Evolutionary conservation across 2,113 vertebrate species (phyloP), one percentile per base, ranked within the genome.

Genomic region (Verasper variegatus): DNA sequence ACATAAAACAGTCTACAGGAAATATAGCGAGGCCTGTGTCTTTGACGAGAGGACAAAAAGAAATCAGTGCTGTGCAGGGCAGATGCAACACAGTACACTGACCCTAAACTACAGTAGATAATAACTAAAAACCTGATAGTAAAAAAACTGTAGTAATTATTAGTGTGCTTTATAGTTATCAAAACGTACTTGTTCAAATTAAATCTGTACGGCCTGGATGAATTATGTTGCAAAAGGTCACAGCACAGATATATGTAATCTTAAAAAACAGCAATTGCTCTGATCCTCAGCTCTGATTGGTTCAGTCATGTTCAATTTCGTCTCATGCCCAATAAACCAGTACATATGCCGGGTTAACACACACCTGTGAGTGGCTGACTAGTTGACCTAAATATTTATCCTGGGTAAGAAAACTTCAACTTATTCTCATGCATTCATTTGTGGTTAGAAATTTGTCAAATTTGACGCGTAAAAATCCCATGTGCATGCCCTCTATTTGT

Each of bases 1-100:
- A 81, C 83, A 84, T 81, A 76, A 81, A 82, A 72, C 78, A 55
- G 49, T 35, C 45, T 73, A 27, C 54, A 71, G 68, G 78, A 81
- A 86, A 69, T 21, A 72, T 31, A 68, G 58, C 35, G 10, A 64
- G 78, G 76, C 64, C 63, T 82, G 66, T 56, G 66, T 18, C 65
- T 78, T 73, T 84, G 45, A 76, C 31, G 54, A 37, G 58, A 27
- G 68, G 54, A 74, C 59, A 63, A 49, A 23, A 70, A 56, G 35
- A 69, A 56, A 79, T 26, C 58, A 62, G 37, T 60, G 21, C 13
- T 73, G 66, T 42, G 61, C 54, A 74, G 26, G 55, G 68, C 72
- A 69, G 57, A 67, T 58, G 23, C 42, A 57, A 20, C 54, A 23
- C 24, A 68, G 13, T 40, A 42, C 64, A 40, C 1, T 71, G 26